Conservation (phyloP, 53 echinoderm and acorn worm genomes). For the Glandiceps talaboti region DNA sequence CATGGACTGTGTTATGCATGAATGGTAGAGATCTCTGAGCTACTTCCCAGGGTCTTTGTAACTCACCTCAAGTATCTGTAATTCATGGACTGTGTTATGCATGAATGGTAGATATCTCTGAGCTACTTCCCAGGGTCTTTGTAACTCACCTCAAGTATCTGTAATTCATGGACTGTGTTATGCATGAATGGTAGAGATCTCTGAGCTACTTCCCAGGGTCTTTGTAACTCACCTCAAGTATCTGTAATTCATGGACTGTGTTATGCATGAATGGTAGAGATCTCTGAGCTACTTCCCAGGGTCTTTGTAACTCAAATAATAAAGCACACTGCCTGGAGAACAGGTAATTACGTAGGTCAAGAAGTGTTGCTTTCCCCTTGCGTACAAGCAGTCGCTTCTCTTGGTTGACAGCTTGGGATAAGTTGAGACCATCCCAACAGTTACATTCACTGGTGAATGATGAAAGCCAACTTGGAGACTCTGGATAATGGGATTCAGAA, state of each 20-base stretch:
- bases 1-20: too few relatives aligned
- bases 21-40: too few relatives aligned
- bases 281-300: slow-evolving; percentile 69
- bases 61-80: too few relatives aligned
- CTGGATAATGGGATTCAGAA: slow-evolving; percentile 16
- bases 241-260: slow-evolving; percentile 76
- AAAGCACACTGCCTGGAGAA: slow-evolving; percentile 85
- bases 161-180: too few relatives aligned
- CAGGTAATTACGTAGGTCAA: slow-evolving; percentile 94
- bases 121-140: too few relatives aligned
- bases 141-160: too few relatives aligned
- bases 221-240: slow-evolving; percentile 74
- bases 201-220: too few relatives aligned
- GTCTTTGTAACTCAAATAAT: slow-evolving; percentile 53
- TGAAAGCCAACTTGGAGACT: slow-evolving; percentile 54
- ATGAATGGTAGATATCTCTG: too few relatives aligned
- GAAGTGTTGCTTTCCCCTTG: slow-evolving; percentile 57
- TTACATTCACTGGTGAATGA: slow-evolving; percentile 50
- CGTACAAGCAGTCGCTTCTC: slow-evolving; percentile 37
- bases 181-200: too few relatives aligned
- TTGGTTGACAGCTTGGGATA: slow-evolving; percentile 49
- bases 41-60: too few relatives aligned
- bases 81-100: too few relatives aligned
- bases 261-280: slow-evolving; percentile 80
- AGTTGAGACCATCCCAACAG: slow-evolving; percentile 94